A percentile compares a stretch with the other conserved stretches of the same genome.
Evolutionary conservation across 2,888 invertebrate genomes (phyloP).

Genomic region (Hermodice carunculata): DNA sequence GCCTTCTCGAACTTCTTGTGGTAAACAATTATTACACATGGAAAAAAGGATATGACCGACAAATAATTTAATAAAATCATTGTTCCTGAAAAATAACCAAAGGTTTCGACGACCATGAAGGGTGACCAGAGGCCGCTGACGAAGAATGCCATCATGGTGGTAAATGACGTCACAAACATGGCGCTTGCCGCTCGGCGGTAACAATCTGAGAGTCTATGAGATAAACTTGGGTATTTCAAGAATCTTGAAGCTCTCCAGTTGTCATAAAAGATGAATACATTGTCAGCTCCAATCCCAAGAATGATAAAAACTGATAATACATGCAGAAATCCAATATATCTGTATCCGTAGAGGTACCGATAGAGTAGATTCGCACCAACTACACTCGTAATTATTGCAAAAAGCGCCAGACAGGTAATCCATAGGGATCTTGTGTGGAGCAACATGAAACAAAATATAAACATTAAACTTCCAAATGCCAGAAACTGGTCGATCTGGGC

Average conservation of each 20-base stretch:
- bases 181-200: constrained; percentile 58
- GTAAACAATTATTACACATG: constrained; percentile 52
- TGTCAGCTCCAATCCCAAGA: constrained; percentile 64
- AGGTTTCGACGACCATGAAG: constrained; percentile 53
- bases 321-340: constrained; percentile 63
- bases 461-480: constrained; percentile 41
- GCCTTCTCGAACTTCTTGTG: constrained; percentile 40
- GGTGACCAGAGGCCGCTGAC: constrained; percentile 60
- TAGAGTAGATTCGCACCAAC: constrained; percentile 41
- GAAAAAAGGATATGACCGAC: constrained; percentile 62
- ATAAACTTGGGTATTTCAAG: constrained; percentile 36
- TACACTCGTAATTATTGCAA: constrained; percentile 40
- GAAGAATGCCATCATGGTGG: constrained; percentile 61
- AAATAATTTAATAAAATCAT: constrained; percentile 61
- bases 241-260: constrained; percentile 49
- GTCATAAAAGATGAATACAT: constrained; percentile 64
- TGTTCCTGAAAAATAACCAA: constrained; percentile 59
- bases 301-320: constrained; percentile 64
- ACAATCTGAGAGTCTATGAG: constrained; percentile 55
- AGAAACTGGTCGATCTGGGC: constrained; percentile 36
- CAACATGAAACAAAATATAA: constrained; percentile 41
- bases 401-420: constrained; percentile 33
- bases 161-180: constrained; percentile 62
- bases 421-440: constrained; percentile 46
- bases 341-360: constrained; percentile 31